A percentile compares a stretch with the other conserved stretches of the same genome.
These are phyloP conservation scores for Pheosia gnoma DNA, from an alignment of 2,888 invertebrate species.

Conservation along the genomic window DNA sequence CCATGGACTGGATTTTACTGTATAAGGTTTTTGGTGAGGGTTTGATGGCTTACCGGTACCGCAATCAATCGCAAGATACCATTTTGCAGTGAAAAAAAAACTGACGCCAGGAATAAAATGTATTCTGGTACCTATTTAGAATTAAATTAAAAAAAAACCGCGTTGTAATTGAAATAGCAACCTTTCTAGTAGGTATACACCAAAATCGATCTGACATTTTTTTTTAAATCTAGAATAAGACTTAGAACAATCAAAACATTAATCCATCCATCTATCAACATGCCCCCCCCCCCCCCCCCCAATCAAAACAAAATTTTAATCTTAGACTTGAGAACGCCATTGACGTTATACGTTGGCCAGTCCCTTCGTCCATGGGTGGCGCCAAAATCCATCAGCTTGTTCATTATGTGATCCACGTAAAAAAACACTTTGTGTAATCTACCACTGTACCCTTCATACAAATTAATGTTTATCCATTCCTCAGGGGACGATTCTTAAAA, in stretches of 20 bases:
- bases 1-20: constrained; percentile 1
- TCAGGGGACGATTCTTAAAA: constrained; percentile 36
- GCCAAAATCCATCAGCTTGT: neutral
- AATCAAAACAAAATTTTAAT: no score
- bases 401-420: constrained; percentile 28
- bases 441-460: constrained; percentile 21
- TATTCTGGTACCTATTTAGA: neutral
- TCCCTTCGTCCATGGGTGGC: no score
- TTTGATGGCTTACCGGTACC: neutral
- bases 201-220: no score
- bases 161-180: no score
- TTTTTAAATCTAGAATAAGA: no score
- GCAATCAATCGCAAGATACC: constrained; percentile 1
- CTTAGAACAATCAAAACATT: no score
- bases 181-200: no score
- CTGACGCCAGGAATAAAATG: neutral
- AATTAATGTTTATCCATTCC: constrained; percentile 38
- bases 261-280: no score
- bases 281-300: no score
- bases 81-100: neutral
- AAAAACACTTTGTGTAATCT: constrained; percentile 23
- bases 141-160: no score
- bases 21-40: constrained; percentile 1
- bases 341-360: no score
- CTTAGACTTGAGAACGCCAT: no score